phyloP scores from a whole-genome alignment of 1,140 invertebrate genomes.

The Brachionus calyciflorus region DNA sequence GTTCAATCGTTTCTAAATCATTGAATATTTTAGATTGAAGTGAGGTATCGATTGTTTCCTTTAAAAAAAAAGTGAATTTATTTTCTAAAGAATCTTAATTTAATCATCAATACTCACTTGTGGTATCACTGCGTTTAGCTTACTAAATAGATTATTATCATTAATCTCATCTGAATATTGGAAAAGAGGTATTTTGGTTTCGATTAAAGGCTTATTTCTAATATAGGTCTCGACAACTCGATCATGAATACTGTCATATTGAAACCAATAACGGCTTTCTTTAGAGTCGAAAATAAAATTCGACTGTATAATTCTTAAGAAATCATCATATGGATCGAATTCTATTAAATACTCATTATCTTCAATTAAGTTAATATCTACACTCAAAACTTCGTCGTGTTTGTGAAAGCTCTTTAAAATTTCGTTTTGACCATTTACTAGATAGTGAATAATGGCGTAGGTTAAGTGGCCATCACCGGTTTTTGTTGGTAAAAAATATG shows the following conservation, averaged over 20 bases:
- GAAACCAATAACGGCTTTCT: neutral
- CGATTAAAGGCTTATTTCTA: neutral
- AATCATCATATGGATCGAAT: conserved; percentile 12
- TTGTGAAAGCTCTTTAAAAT: neutral
- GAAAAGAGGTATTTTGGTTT: neutral
- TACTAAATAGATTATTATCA: neutral
- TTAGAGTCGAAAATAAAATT: conserved; percentile 32
- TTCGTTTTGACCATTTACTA: neutral
- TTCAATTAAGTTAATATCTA: neutral
- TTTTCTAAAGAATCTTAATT: neutral
- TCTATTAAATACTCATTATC: neutral
- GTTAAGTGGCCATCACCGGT: neutral
- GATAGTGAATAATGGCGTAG: neutral
- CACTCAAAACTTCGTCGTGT: neutral
- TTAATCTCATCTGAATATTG: conserved; percentile 3
- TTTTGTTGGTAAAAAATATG: conserved; percentile 14
- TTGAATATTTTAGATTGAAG: neutral
- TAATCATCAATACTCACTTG: no score
- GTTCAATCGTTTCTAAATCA: neutral
- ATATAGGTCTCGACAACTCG: neutral
- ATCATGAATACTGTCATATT: neutral
- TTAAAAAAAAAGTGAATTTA: neutral
- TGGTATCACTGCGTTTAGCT: neutral
- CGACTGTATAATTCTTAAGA: conserved; percentile 8
- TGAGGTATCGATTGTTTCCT: neutral